These are phyloP conservation scores for Anolis carolinensis DNA, from an alignment of 2,113 vertebrate species.

Conservation along the genomic window DNA sequence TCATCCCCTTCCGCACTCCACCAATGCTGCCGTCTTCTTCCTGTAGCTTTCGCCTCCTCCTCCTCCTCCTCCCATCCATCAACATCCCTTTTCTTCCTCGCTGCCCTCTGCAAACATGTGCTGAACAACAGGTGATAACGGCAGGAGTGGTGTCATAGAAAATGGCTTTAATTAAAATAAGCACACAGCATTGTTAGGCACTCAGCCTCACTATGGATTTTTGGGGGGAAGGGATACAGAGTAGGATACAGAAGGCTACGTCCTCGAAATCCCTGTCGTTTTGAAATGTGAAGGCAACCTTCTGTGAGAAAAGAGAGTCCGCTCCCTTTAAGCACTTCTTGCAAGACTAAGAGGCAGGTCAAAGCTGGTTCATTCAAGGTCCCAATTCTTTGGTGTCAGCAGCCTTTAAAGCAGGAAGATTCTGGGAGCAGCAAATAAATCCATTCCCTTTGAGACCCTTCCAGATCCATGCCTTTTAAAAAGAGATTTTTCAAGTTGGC, in stretches of 20 bases:
- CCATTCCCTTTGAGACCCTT: neutral
- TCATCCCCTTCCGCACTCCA: too few species aligned
- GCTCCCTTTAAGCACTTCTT: constrained; percentile 43
- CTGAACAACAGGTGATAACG: neutral
- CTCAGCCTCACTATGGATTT: neutral
- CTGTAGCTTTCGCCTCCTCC: too few species aligned
- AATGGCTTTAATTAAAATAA: constrained; percentile 39
- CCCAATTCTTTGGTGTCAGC: too few species aligned
- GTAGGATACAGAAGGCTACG: neutral
- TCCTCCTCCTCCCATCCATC: neutral
- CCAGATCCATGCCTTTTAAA: neutral
- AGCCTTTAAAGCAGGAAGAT: neutral
- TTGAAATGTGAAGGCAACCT: constrained; percentile 11
- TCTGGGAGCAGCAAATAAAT: neutral
- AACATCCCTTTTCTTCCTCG: neutral
- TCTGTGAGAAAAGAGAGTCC: neutral
- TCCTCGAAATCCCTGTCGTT: neutral
- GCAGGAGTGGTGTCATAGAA: neutral
- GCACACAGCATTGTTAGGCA: neutral
- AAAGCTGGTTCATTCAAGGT: neutral
- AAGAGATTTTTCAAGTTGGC: neutral
- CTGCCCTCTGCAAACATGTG: neutral
- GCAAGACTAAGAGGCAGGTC: constrained; percentile 14
- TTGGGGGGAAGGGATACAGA: neutral
- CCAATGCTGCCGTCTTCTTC: too few species aligned